phyloP scores from a whole-genome alignment of 2,113 vertebrate species.

The Naja naja region DNA sequence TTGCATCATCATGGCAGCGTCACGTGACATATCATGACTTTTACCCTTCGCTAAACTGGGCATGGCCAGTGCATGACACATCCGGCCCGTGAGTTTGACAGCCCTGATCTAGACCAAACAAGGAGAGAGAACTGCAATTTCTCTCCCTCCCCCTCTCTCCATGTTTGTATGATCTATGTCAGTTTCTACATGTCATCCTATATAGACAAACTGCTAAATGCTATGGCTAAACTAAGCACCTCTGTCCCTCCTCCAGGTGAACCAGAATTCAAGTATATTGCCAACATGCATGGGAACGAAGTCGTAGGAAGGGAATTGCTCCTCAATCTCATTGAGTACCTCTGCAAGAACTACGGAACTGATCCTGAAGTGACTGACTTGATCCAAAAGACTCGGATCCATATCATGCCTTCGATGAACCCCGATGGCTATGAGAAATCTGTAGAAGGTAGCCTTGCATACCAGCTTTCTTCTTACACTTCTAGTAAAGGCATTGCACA shows the following conservation, averaged over 20 bases:
- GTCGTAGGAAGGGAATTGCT: slow-evolving; percentile 92
- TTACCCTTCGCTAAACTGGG: too few relatives aligned
- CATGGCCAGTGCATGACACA: too few relatives aligned
- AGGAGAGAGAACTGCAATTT: background rate
- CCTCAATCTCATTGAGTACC: slow-evolving; percentile 94
- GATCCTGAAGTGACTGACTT: slow-evolving; percentile 87
- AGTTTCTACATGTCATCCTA: background rate
- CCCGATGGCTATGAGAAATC: slow-evolving; percentile 93
- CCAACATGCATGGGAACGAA: slow-evolving; percentile 98
- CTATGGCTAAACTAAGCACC: too few relatives aligned
- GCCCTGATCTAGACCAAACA: background rate
- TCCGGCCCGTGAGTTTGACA: too few relatives aligned
- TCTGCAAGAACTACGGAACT: slow-evolving; percentile 90
- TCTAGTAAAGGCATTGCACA: background rate
- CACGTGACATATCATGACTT: too few relatives aligned
- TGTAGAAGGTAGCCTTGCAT: slow-evolving; percentile 76
- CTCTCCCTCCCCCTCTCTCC: too few relatives aligned
- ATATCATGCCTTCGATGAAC: slow-evolving; percentile 99
- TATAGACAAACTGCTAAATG: background rate
- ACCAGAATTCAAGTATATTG: slow-evolving; percentile 96
- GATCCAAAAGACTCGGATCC: slow-evolving; percentile 88
- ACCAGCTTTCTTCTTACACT: background rate
- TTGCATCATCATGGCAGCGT: too few relatives aligned
- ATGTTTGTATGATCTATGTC: background rate
- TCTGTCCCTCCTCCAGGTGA: slow-evolving; percentile 77